Percentiles rank a stretch among this genome's conserved stretches.
Evolutionary conservation across 2,888 invertebrate genomes (phyloP).

Genomic region (Drosophila cracens): DNA sequence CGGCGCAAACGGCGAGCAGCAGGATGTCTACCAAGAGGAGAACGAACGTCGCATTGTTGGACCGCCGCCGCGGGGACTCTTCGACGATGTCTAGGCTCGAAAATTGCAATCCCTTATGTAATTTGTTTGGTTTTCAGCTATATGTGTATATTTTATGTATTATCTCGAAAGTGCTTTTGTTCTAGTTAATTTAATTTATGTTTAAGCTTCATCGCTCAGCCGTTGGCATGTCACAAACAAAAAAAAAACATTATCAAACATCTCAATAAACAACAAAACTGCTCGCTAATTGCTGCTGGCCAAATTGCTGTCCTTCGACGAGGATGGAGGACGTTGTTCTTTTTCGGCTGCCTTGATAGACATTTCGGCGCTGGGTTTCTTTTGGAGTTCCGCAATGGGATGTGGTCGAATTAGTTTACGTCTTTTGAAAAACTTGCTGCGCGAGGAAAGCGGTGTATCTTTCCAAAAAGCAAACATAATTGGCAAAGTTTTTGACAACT

Average conservation of each 20-base stretch:
- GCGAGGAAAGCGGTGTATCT: conserved; percentile 36
- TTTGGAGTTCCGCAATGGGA: conserved; percentile 23
- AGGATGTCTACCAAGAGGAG: conserved; percentile 81
- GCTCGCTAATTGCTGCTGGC: neutral
- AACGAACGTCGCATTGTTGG: conserved; percentile 86
- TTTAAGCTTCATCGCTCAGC: conserved; percentile 52
- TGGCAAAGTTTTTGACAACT: neutral
- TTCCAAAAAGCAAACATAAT: neutral
- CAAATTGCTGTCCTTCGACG: neutral
- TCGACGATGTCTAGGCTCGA: conserved; percentile 90
- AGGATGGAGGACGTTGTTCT: neutral
- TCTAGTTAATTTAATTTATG: conserved; percentile 43
- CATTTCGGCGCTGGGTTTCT: neutral
- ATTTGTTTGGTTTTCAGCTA: conserved; percentile 4
- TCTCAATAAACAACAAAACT: conserved; percentile 47
- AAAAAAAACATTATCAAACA: conserved; percentile 30
- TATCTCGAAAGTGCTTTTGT: conserved; percentile 36
- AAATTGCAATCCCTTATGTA: conserved; percentile 22
- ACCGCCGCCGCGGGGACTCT: conserved; percentile 91
- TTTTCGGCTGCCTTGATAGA: neutral
- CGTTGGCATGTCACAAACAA: conserved; percentile 55
- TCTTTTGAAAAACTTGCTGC: conserved; percentile 18
- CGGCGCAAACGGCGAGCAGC: conserved; percentile 58
- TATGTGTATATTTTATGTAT: conserved; percentile 22
- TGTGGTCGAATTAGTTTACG: conserved; percentile 39